Evolutionary conservation across 2,113 vertebrate genomes (phyloP).

Genomic region (Tympanuchus pallidicinctus): DNA sequence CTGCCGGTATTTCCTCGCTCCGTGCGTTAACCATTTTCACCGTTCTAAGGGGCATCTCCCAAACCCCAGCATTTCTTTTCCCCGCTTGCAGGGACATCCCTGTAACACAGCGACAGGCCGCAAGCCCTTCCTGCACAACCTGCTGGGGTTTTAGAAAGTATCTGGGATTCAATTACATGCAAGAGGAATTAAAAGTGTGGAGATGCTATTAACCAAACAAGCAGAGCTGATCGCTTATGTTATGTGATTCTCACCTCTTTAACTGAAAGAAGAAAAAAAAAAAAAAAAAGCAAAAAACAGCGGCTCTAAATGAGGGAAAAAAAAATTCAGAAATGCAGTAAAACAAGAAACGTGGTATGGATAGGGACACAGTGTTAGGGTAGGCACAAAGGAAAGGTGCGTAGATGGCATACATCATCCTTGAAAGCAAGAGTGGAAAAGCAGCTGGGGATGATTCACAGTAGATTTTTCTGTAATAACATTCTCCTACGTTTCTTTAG

Average conservation of each 20-base stretch:
- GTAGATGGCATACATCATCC: background rate
- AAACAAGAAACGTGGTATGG: background rate
- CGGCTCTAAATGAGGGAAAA: background rate
- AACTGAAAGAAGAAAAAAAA: conserved; percentile 15
- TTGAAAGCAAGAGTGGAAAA: conserved; percentile 28
- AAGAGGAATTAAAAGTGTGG: background rate
- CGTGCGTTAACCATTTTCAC: background rate
- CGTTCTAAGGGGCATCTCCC: background rate
- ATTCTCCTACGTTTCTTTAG: conserved; percentile 69
- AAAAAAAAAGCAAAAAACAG: conserved; percentile 37
- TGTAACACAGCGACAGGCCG: background rate
- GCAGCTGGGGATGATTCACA: conserved; percentile 65
- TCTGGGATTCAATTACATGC: background rate
- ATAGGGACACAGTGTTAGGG: background rate
- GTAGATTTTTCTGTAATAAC: conserved; percentile 67
- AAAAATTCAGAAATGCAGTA: conserved; percentile 3
- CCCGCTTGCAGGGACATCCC: conserved; percentile 1
- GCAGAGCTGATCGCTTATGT: background rate
- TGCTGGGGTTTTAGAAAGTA: background rate
- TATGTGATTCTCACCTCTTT: background rate
- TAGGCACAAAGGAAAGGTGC: conserved; percentile 48
- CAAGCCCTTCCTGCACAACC: background rate
- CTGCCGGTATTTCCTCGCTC: background rate
- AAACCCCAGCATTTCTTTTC: background rate
- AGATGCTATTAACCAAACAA: background rate